Conservation (phyloP, 2,797 vertebrate genomes). For the Aphelocoma californica region DNA sequence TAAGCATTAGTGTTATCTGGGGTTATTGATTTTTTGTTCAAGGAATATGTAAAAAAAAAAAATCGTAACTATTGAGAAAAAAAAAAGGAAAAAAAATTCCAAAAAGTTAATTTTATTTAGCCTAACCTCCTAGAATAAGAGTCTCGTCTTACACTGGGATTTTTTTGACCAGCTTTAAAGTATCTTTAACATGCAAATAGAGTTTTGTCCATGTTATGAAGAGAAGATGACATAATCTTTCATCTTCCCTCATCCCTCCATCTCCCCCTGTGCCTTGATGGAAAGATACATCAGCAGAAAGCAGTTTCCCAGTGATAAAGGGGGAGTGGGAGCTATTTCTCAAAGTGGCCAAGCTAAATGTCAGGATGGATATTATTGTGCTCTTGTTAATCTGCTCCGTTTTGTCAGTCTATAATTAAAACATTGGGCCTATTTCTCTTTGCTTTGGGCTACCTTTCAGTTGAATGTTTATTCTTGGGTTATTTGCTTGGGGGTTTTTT, state of each 20-base stretch:
- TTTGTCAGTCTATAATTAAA: not conserved
- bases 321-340: not conserved
- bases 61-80: not conserved
- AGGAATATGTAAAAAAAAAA: not conserved
- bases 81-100: not conserved
- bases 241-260: not conserved
- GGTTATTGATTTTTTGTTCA: not conserved
- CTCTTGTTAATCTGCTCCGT: not conserved
- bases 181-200: not conserved
- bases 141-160: not conserved
- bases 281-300: not conserved
- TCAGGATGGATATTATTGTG: not conserved
- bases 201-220: not conserved
- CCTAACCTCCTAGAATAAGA: not conserved
- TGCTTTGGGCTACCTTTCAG: not conserved
- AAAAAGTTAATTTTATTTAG: not conserved
- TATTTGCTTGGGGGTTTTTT: not conserved
- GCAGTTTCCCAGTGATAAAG: not conserved
- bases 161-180: not conserved
- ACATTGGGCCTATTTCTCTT: not conserved
- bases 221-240: conserved; percentile 4
- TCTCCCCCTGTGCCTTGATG: not conserved
- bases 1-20: not conserved
- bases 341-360: not conserved
- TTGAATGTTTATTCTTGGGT: not conserved